Conservation (phyloP, 2,797 vertebrate genomes). For the Myripristis jacobus region DNA sequence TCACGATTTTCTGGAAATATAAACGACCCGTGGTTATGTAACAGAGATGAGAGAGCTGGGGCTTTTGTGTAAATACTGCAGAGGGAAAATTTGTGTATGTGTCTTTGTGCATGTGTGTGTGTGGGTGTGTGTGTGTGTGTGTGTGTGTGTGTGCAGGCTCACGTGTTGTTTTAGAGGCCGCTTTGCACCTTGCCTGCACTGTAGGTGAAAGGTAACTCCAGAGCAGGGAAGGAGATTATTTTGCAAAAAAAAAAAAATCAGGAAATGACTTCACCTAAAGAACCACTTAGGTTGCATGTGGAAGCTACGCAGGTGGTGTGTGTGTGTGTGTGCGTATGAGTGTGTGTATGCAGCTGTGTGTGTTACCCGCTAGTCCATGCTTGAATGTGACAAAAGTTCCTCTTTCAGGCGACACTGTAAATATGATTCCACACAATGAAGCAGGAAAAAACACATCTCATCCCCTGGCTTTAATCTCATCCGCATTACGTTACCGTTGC, state of each 20-base stretch:
- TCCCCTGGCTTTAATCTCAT: slow-evolving; percentile 1
- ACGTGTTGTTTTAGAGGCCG: slow-evolving; percentile 24
- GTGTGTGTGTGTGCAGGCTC: slow-evolving; percentile 19
- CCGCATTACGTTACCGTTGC: background rate
- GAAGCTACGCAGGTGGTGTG: slow-evolving; percentile 17
- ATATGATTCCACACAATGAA: slow-evolving; percentile 15
- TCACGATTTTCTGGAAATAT: slow-evolving; percentile 14
- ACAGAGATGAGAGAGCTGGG: slow-evolving; percentile 6
- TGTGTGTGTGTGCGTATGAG: slow-evolving; percentile 1
- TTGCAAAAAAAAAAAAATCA: slow-evolving; percentile 3
- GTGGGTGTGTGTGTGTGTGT: slow-evolving; percentile 15
- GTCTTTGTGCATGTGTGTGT: slow-evolving; percentile 19
- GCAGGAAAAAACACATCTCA: slow-evolving; percentile 21
- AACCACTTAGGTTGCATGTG: slow-evolving; percentile 3
- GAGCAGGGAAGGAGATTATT: slow-evolving; percentile 28
- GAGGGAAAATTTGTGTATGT: background rate
- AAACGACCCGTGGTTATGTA: slow-evolving; percentile 41
- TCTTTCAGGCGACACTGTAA: background rate
- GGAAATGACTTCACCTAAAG: slow-evolving; percentile 35
- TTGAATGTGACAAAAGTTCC: slow-evolving; percentile 2
- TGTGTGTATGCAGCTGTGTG: background rate
- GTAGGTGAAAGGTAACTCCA: slow-evolving; percentile 32
- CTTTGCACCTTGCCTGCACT: slow-evolving; percentile 9
- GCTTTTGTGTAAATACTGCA: slow-evolving; percentile 1
- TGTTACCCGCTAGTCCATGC: background rate